Conservation (phyloP, 2,888 invertebrate genomes). For the Drosophila melanosoma region DNA sequence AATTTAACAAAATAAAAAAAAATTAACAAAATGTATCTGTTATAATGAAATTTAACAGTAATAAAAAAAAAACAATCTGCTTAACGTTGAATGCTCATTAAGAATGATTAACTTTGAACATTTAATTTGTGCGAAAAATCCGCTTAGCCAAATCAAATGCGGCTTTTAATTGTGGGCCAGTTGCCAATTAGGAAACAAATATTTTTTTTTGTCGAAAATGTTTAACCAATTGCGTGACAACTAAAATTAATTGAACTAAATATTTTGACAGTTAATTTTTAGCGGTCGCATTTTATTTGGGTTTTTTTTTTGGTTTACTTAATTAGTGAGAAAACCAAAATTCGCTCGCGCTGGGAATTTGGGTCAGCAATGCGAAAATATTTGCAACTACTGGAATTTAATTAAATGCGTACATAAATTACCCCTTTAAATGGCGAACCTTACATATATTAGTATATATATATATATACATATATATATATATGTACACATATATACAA, state of each 20-base stretch:
- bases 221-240: constrained; percentile 56
- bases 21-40: neutral
- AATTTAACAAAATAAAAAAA: neutral
- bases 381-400: constrained; percentile 74
- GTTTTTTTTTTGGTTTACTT: constrained; percentile 41
- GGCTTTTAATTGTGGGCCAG: constrained; percentile 2
- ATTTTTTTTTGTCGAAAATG: constrained; percentile 35
- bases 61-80: constrained; percentile 31
- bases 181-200: constrained; percentile 34
- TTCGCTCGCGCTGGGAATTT: constrained; percentile 43
- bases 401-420: constrained; percentile 80
- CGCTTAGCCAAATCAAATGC: neutral
- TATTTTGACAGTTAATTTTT: constrained; percentile 61
- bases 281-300: constrained; percentile 6
- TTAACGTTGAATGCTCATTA: constrained; percentile 51
- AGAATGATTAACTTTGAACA: constrained; percentile 62
- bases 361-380: constrained; percentile 60
- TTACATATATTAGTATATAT: neutral
- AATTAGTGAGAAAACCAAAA: constrained; percentile 50
- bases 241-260: constrained; percentile 48
- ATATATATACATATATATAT: neutral
- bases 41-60: neutral
- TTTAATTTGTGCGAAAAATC: neutral
- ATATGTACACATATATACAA: constrained; percentile 3
- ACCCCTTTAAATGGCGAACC: constrained; percentile 68